Conservation (phyloP, 2,797 vertebrate genomes). For the Micromesistius poutassou region DNA sequence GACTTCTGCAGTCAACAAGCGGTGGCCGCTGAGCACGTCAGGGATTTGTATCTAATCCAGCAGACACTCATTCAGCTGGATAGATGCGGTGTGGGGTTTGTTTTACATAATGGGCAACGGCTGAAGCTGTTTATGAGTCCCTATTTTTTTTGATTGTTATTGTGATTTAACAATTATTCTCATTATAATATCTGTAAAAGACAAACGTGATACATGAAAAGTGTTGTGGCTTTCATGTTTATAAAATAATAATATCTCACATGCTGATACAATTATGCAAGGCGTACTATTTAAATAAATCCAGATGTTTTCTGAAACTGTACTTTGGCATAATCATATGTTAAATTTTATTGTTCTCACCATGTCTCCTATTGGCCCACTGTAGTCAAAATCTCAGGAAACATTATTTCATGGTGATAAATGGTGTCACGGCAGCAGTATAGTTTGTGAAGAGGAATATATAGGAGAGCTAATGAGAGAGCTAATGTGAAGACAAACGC, state of each 20-base stretch:
- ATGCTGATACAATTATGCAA: background rate
- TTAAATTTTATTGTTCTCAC: background rate
- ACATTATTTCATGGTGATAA: background rate
- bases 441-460: background rate
- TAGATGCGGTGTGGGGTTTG: background rate
- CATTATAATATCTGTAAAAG: background rate
- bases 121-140: background rate
- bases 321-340: background rate
- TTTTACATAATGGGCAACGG: background rate
- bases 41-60: background rate
- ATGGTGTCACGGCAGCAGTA: background rate
- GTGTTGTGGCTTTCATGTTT: background rate
- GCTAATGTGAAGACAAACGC: background rate
- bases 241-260: background rate
- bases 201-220: background rate
- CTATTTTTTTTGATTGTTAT: background rate
- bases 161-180: background rate
- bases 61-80: background rate
- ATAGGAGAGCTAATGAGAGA: constrained; percentile 1
- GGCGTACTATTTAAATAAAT: background rate
- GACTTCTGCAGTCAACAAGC: background rate
- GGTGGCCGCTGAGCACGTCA: background rate
- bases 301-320: background rate
- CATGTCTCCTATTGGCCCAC: background rate
- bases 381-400: background rate